Base-by-base conservation (phyloP, 2,888 invertebrate species). In the Osedax frankpressi region DNA sequence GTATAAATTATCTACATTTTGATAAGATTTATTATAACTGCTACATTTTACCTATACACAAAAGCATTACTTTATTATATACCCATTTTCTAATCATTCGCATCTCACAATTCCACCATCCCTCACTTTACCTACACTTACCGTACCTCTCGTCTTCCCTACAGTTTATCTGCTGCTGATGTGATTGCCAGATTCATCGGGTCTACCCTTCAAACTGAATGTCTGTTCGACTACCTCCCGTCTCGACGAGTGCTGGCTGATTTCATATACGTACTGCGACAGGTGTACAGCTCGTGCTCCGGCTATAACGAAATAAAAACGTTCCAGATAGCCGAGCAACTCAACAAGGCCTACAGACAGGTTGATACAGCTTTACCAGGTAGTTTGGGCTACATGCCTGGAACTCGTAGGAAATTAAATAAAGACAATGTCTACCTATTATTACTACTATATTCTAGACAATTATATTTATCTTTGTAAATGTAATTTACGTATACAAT, bases 201-300 rank as follows among this genome's bases (percentile, higher is more conserved):
- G 78, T 80, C 79, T 74, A 80, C 82, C n/a, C 75, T 84, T 71
- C 75, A 77, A 24, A 79, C 78, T 2, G 77, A 79, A 24, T 76
- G 81, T 59, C 79, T 77, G 3, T 76, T 76, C 14, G 78, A 78
- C 2, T 78, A 78, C 1, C 76, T 78, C 2, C 80, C 81, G n/a
- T 80, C 82, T 2, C 78, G 78, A 72, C 77, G 79, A 25, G 82
- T 83, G 73, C 79, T 82, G 69, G 81, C 81, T 19, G 81, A 81
- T 6, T 81, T 80, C 75, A 78, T 83, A n/a, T 84, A 82, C 75
- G 79, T 83, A 65, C 83, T 82, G 76, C 77, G 83, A 14, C 83
- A 83, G 78, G 76, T 84, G 70, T 84, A 83, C 78, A 82, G 80
- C 74, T 82, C 81, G n/a, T 81, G 82, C 78, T 81, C 83, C 75